Evolutionary conservation across 2,797 vertebrate genomes (phyloP), one percentile per base, ranked within the genome.

Genomic region (Parauchenoglanis punctatus): DNA sequence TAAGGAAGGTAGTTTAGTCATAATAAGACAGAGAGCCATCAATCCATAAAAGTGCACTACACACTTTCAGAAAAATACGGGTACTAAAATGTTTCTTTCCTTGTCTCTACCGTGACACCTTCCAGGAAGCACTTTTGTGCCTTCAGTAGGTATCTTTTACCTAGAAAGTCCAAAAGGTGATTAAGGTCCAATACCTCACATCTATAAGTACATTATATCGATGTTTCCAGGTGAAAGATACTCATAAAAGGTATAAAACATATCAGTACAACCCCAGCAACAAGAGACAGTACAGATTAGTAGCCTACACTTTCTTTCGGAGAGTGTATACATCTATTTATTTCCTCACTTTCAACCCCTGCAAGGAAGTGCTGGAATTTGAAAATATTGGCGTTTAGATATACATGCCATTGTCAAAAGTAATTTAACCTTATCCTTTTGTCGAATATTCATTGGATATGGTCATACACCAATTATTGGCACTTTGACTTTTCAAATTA

Each of bases 21-120:
- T 65, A 82, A 82, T 82, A 49, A 67, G 35, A 81, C n/a, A 83
- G 44, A 52, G 3, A 52, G 7, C 61, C 44, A 63, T 83, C n/a
- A 11, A 10, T 83, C 44, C 61, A 83, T 83, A n/a, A 67, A 83
- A 20, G 63, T 49, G 46, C 15, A n/a, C 44, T 52, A 67, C 20
- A 82, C 25, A 28, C 7, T 49, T 4, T 59, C 31, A 44, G 56
- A 2, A 23, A 35, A 81, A 63, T 15, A 17, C 7, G 7, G 13
- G 1, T 11, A 58, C 35, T 25, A 59, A 40, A 31, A 31, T 25
- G 40, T 63, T 1, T 2, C 3, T 46, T 8, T 63, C 2, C 2
- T 40, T 59, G 54, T 80, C 52, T 1, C 54, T 58, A 6, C 15
- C 11, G 0, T 4, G 8, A 52, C 18, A 58, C 52, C 12, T 17